Evolutionary conservation across 2,113 vertebrate genomes (phyloP).

Genomic region (Gasterosteus aculeatus): DNA sequence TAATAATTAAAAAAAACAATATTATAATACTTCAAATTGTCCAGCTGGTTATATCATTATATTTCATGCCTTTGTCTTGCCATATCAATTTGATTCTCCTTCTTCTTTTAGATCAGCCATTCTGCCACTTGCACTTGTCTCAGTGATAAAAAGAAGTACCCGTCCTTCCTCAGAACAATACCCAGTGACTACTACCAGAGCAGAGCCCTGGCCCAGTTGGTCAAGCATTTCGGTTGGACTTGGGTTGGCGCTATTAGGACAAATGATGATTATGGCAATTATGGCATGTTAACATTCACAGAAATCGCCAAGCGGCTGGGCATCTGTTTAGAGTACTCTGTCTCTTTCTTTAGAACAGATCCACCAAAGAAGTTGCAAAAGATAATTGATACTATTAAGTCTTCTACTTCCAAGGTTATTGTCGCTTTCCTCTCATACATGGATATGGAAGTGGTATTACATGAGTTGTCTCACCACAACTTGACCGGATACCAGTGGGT

Average conservation of each 20-base stretch:
- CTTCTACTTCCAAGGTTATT: conserved; percentile 75
- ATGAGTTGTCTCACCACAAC: conserved; percentile 68
- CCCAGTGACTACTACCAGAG: conserved; percentile 79
- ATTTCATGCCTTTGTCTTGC: background rate
- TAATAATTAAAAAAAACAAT: background rate
- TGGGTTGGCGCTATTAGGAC: conserved; percentile 75
- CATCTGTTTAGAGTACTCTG: conserved; percentile 71
- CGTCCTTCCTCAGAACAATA: conserved; percentile 72
- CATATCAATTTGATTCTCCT: too few species aligned
- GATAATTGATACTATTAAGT: conserved; percentile 71
- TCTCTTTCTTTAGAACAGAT: conserved; percentile 74
- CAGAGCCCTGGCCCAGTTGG: conserved; percentile 69
- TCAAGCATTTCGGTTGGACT: conserved; percentile 75
- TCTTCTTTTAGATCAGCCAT: conserved; percentile 71
- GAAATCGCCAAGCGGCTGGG: conserved; percentile 64
- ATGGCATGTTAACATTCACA: conserved; percentile 72
- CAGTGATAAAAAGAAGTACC: conserved; percentile 76
- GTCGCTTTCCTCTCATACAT: conserved; percentile 69
- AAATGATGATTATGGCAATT: conserved; percentile 78
- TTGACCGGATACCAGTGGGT: conserved; percentile 81
- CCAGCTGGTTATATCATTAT: background rate
- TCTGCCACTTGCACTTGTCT: conserved; percentile 78
- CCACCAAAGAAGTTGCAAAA: conserved; percentile 61
- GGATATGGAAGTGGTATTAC: conserved; percentile 69
- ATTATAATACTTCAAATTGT: background rate